phyloP scores from a whole-genome alignment of 2,888 invertebrate genomes.

The Theretra japonica region DNA sequence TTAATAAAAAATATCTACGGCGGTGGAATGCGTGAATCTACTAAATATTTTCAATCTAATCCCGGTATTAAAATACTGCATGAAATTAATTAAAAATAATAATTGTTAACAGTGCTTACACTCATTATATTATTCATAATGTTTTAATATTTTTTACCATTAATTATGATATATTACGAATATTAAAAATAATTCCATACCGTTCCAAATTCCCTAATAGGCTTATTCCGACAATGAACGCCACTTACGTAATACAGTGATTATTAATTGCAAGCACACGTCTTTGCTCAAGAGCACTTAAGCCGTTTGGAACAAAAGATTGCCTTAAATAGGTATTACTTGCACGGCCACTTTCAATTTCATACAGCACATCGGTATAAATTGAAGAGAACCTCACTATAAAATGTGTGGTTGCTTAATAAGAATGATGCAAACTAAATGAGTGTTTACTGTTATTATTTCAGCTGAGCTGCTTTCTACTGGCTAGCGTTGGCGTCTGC shows the following conservation, averaged over 20 bases:
- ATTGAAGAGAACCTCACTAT: background rate
- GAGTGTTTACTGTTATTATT: slow-evolving; percentile 60
- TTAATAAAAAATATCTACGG: background rate
- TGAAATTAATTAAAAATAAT: no score
- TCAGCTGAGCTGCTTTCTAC: slow-evolving; percentile 78
- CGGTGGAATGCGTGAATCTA: no score
- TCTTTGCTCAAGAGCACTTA: slow-evolving; percentile 9
- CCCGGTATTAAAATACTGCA: background rate
- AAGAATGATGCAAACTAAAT: slow-evolving; percentile 28
- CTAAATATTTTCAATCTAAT: background rate
- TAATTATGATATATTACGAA: no score
- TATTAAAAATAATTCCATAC: background rate
- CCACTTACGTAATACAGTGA: slow-evolving; percentile 32
- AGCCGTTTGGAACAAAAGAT: slow-evolving; percentile 46
- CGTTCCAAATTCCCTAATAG: background rate
- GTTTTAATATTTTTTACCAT: no score
- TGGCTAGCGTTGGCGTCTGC: slow-evolving; percentile 77
- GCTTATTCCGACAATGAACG: background rate
- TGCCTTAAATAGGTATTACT: slow-evolving; percentile 35
- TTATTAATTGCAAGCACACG: background rate
- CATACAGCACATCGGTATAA: slow-evolving; percentile 27
- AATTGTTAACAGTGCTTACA: no score
- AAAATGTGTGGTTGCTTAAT: background rate
- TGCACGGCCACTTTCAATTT: slow-evolving; percentile 55
- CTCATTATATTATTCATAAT: no score